Evolutionary conservation across 2,113 vertebrate species (phyloP), one percentile per base, ranked within the genome.

Genomic region (Phylloscopus trochilus): DNA sequence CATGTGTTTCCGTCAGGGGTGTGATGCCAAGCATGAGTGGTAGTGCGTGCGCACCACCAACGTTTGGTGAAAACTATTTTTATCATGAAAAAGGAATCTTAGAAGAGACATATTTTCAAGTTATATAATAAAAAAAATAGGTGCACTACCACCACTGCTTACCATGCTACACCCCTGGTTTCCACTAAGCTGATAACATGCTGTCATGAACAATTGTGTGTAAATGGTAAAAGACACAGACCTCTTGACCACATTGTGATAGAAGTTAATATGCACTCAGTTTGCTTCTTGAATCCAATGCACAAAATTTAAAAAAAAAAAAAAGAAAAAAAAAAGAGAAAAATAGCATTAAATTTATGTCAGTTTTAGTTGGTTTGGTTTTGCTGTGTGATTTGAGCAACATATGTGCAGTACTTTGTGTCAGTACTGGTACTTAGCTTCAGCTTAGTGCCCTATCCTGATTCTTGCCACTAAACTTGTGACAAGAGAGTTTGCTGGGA

Each of bases 41-140:
- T 98, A 98, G 98, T 98, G 98, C 95, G 97, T 98, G 98, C 89
- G 97, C 98, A 98, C 98, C 97, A 97, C 98, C 98, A 98, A 98
- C 98, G 98, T 98, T 99, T 98, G 98, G 98, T 98, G 94, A 98
- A 98, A 98, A 98, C 98, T 99, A 99, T 99, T 99, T 99, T 99
- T 99, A 99, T 99, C 98, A 98, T 98, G 98, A 99, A 98, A 97
- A 98, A 98, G 98, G 98, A 98, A 98, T 98, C 98, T 98, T 99
- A 98, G 98, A 98, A 98, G 97, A 99, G 98, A 99, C 98, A 98
- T 99, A 99, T 99, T 99, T 99, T 99, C 98, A 99, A 98, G 98
- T 98, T 98, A 98, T 98, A 97, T 98, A 98, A 98, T 96, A 92
- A 97, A 97, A 56, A 88, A 96, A 96, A 97, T 98, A 98, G 97